These are phyloP conservation scores for Bhutanitis thaidina DNA, from an alignment of 2,888 invertebrate genomes.

Conservation along the genomic window DNA sequence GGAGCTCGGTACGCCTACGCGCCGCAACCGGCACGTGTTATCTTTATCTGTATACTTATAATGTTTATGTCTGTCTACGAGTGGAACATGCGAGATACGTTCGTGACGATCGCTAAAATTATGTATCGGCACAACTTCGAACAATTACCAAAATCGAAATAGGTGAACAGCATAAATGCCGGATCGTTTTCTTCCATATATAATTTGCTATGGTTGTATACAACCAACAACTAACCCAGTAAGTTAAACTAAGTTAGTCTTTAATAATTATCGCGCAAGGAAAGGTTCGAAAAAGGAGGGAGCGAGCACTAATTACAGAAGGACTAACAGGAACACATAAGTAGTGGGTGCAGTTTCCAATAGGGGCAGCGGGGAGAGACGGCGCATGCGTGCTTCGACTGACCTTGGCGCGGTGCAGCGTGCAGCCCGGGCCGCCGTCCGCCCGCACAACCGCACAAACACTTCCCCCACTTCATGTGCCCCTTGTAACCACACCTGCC, in stretches of 20 bases:
- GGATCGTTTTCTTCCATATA: too few species aligned
- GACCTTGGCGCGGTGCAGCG: conserved; percentile 77
- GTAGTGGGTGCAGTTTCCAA: conserved; percentile 49
- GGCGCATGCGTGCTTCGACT: conserved; percentile 73
- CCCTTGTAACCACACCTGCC: conserved; percentile 64
- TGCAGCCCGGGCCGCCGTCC: conserved; percentile 51
- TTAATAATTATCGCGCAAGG: too few species aligned
- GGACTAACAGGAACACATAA: conserved; percentile 57
- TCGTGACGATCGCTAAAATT: conserved; percentile 29
- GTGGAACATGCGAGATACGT: conserved; percentile 30
- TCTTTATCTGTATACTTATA: conserved; percentile 26
- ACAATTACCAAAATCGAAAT: too few species aligned
- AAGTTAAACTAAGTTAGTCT: not conserved
- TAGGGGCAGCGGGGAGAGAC: conserved; percentile 33
- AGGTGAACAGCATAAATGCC: not conserved
- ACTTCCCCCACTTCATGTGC: conserved; percentile 46
- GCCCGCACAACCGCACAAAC: conserved; percentile 41
- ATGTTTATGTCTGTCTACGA: conserved; percentile 23
- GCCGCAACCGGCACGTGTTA: conserved; percentile 42
- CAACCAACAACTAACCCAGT: not conserved
- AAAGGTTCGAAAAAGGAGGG: conserved; percentile 24
- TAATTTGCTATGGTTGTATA: too few species aligned
- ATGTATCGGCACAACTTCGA: not conserved
- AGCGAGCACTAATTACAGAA: conserved; percentile 46
- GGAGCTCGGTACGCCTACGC: conserved; percentile 35